Evolutionary conservation across 2,888 invertebrate species (phyloP).

Genomic region (Cataglyphis rosenhaueri): DNA sequence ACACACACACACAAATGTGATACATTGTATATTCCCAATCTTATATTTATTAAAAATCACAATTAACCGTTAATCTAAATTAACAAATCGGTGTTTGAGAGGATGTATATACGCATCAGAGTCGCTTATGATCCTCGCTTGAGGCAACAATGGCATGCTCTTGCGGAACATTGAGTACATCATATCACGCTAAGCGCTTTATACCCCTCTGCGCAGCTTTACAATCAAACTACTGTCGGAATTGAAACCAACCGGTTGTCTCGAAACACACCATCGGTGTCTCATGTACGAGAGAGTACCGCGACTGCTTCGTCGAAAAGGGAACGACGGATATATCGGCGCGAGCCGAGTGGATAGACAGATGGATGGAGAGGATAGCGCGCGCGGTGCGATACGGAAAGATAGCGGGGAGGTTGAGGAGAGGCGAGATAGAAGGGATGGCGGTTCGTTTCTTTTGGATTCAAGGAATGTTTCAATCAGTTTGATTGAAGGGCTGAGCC

Average conservation of each 20-base stretch:
- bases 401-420: conserved; percentile 58
- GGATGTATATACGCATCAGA: neutral
- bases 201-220: conserved; percentile 34
- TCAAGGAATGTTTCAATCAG: conserved; percentile 86
- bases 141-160: conserved; percentile 28
- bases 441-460: conserved; percentile 85
- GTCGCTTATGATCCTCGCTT: conserved; percentile 27
- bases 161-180: conserved; percentile 30
- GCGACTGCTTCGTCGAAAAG: conserved; percentile 45
- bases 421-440: conserved; percentile 66
- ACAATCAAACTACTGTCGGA: conserved; percentile 54
- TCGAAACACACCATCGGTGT: conserved; percentile 68
- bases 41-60: neutral
- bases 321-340: conserved; percentile 54
- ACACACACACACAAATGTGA: neutral
- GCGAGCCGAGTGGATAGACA: conserved; percentile 63
- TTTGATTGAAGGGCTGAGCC: conserved; percentile 86
- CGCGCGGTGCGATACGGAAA: conserved; percentile 52
- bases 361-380: conserved; percentile 58
- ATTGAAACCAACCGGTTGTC: conserved; percentile 53
- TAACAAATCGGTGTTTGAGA: neutral
- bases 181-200: conserved; percentile 50
- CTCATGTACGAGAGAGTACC: conserved; percentile 16
- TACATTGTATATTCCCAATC: neutral
- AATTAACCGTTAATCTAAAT: neutral